A percentile compares a stretch with the other conserved stretches of the same genome.
Evolutionary conservation across 2,113 vertebrate species (phyloP).

Genomic region (Toxostoma redivivum): DNA sequence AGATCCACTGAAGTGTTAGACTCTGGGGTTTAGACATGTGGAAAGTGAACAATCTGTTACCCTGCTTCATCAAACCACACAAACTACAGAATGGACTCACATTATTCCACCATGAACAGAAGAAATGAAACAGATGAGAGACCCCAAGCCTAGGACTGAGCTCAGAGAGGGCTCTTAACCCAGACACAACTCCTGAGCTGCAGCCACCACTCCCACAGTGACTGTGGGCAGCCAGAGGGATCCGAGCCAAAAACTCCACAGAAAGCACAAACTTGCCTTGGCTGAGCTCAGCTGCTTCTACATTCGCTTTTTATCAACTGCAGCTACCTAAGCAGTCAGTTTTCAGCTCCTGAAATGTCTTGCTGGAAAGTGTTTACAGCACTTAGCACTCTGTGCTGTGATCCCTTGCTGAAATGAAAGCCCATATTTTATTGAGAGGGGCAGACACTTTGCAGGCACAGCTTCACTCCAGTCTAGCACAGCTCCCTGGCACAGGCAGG

Average conservation of each 20-base stretch:
- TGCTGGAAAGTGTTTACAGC: conserved; percentile 36
- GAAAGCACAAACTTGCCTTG: background rate
- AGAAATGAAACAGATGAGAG: background rate
- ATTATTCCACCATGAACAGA: rapidly evolving
- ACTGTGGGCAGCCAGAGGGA: background rate
- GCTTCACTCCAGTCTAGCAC: background rate
- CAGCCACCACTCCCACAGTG: background rate
- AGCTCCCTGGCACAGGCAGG: background rate
- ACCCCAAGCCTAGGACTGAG: background rate
- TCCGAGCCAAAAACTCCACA: rapidly evolving
- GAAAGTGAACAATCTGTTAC: background rate
- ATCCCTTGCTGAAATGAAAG: background rate
- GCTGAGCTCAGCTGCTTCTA: background rate
- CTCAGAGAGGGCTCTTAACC: background rate
- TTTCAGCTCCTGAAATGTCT: background rate
- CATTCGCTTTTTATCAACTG: background rate
- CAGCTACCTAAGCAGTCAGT: background rate
- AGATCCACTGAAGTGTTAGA: background rate
- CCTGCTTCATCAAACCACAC: background rate
- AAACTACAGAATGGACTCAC: rapidly evolving
- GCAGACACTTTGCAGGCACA: background rate
- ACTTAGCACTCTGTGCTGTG: conserved; percentile 9
- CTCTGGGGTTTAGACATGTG: background rate
- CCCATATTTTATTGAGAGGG: background rate
- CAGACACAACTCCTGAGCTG: background rate